phyloP scores from a whole-genome alignment of 1,140 invertebrate species.

The Lepidurus couesii region DNA sequence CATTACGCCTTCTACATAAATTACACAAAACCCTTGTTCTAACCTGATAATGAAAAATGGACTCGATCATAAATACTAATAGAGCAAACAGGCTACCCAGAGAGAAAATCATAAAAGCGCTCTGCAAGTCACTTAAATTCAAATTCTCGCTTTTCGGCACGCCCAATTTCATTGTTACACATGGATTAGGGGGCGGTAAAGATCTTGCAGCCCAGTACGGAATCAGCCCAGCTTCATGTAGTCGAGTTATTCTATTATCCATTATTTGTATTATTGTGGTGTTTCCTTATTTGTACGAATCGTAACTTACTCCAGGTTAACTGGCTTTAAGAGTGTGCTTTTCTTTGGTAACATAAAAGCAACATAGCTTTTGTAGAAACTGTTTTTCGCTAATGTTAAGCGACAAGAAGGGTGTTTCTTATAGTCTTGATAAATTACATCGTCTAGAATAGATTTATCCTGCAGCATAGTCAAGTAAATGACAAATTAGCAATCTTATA shows the following conservation, averaged over 20 bases:
- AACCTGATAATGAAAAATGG: not conserved
- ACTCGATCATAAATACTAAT: not conserved
- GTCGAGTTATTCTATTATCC: not conserved
- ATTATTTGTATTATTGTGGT: too few relatives aligned
- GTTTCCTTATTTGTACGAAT: too few relatives aligned
- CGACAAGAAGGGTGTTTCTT: not conserved
- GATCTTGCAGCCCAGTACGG: not conserved
- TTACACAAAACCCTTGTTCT: too few relatives aligned
- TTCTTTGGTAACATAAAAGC: not conserved
- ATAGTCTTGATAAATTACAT: not conserved
- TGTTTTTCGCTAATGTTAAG: not conserved
- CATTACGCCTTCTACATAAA: too few relatives aligned
- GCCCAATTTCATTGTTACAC: not conserved
- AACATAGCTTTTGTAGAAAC: not conserved
- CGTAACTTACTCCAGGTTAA: not conserved
- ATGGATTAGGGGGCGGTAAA: not conserved
- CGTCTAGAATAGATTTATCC: slow-evolving; percentile 5
- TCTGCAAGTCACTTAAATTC: not conserved
- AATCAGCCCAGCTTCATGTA: not conserved
- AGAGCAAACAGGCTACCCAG: not conserved
- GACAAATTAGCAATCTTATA: too few relatives aligned
- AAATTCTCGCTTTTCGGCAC: not conserved
- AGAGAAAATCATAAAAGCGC: not conserved
- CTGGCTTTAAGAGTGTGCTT: not conserved
- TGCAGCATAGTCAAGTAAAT: not conserved